phyloP scores from a whole-genome alignment of 2,888 invertebrate species.

The Cyrtodaria siliqua region DNA sequence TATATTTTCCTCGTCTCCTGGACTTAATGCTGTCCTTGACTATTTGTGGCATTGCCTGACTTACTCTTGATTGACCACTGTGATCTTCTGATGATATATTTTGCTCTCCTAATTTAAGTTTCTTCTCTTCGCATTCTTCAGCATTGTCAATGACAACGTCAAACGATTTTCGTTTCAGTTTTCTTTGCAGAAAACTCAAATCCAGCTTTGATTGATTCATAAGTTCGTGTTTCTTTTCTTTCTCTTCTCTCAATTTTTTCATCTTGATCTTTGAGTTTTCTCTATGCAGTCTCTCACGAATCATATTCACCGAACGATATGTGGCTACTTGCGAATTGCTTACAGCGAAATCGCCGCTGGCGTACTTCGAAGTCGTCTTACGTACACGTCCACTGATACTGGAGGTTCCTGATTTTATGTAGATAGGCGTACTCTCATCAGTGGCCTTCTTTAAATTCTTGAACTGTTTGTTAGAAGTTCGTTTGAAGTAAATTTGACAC shows the following conservation, averaged over 20 bases:
- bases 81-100: too few relatives aligned
- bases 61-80: too few relatives aligned
- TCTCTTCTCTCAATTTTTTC: slow-evolving; percentile 16
- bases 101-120: background rate
- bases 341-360: slow-evolving; percentile 5
- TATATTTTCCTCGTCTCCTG: background rate
- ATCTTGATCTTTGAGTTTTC: background rate
- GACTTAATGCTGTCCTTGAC: background rate
- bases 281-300: slow-evolving; percentile 2
- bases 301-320: background rate
- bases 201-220: background rate
- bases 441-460: slow-evolving; percentile 17
- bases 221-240: background rate
- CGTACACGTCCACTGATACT: slow-evolving; percentile 43
- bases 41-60: too few relatives aligned
- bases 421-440: background rate
- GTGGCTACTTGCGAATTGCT: background rate
- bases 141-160: slow-evolving; percentile 37
- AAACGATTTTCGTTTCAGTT: background rate
- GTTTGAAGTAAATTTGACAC: slow-evolving; percentile 37
- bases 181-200: background rate
- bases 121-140: slow-evolving; percentile 9
- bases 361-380: slow-evolving; percentile 29
- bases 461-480: slow-evolving; percentile 20
- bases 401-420: slow-evolving; percentile 25